These are phyloP conservation scores for Epinephelus awoara DNA, from an alignment of 2,797 vertebrate species.

Conservation along the genomic window DNA sequence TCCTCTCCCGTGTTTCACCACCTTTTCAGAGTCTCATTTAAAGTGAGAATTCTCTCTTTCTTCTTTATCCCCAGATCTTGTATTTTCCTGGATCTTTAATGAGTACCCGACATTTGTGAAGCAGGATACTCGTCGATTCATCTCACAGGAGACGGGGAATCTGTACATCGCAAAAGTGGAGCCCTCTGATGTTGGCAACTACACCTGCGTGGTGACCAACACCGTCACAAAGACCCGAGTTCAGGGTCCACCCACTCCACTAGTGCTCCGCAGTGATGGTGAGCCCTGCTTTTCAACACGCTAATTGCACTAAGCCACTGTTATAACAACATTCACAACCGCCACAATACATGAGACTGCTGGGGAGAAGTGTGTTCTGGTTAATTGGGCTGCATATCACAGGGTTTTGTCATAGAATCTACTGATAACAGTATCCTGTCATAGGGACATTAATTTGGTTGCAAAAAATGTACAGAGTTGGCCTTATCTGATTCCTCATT, in stretches of 20 bases:
- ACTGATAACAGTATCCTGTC: not conserved
- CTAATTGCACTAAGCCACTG: not conserved
- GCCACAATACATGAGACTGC: not conserved
- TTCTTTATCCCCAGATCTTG: conserved; percentile 87
- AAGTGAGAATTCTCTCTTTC: not conserved
- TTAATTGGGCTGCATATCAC: not conserved
- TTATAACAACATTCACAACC: not conserved
- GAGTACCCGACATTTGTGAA: conserved; percentile 95
- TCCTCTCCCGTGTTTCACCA: not conserved
- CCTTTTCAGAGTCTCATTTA: not conserved
- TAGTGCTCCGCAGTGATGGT: conserved; percentile 96
- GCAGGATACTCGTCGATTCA: conserved; percentile 95
- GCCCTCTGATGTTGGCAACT: conserved; percentile 95
- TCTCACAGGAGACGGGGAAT: conserved; percentile 97
- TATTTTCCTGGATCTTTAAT: conserved; percentile 98
- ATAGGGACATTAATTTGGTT: not conserved
- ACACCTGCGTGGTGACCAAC: conserved; percentile 97
- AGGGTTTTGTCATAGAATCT: not conserved
- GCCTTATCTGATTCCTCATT: not conserved
- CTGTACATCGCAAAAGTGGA: conserved; percentile 98
- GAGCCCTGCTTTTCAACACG: conserved; percentile 58
- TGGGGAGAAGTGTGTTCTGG: not conserved
- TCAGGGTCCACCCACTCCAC: conserved; percentile 93
- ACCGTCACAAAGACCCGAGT: conserved; percentile 92
- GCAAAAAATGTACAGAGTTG: conserved; percentile 10